phyloP scores from a whole-genome alignment of 2,888 invertebrate genomes.

The Limnephilus rhombicus region DNA sequence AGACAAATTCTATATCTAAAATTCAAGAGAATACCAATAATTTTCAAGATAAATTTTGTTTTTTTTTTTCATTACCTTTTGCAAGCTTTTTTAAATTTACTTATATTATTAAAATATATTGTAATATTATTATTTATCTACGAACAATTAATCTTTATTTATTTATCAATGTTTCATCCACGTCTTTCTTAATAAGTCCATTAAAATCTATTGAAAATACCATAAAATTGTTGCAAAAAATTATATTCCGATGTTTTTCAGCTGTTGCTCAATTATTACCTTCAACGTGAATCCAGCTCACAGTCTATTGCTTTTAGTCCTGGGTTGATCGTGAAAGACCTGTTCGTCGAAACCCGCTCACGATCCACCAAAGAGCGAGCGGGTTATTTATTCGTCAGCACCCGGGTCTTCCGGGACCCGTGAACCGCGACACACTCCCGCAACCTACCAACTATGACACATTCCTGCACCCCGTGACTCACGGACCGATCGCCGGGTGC shows the following conservation, averaged over 20 bases:
- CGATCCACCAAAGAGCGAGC: too few relatives aligned
- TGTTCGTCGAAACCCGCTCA: too few relatives aligned
- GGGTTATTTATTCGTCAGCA: too few relatives aligned
- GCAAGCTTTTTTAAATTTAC: background rate
- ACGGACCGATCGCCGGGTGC: too few relatives aligned
- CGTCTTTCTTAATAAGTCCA: too few relatives aligned
- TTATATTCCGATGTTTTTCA: background rate
- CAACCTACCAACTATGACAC: too few relatives aligned
- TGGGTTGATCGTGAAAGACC: too few relatives aligned
- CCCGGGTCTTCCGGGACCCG: too few relatives aligned
- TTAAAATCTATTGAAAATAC: background rate
- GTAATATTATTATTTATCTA: conserved; percentile 1
- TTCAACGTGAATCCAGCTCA: background rate
- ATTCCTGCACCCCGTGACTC: too few relatives aligned
- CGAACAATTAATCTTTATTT: background rate
- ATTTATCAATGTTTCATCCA: too few relatives aligned
- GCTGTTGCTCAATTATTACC: background rate
- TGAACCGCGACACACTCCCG: too few relatives aligned
- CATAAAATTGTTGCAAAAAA: background rate
- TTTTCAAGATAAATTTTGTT: background rate
- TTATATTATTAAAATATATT: background rate
- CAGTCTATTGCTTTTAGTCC: background rate
- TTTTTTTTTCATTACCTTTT: background rate
- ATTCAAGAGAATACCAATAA: background rate
- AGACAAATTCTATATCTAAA: background rate